Evolutionary conservation across 35 echinoderm and acorn worm species (phyloP), one percentile per base, ranked within the genome.

Genomic region (Hemicentrotus pulcherrimus): DNA sequence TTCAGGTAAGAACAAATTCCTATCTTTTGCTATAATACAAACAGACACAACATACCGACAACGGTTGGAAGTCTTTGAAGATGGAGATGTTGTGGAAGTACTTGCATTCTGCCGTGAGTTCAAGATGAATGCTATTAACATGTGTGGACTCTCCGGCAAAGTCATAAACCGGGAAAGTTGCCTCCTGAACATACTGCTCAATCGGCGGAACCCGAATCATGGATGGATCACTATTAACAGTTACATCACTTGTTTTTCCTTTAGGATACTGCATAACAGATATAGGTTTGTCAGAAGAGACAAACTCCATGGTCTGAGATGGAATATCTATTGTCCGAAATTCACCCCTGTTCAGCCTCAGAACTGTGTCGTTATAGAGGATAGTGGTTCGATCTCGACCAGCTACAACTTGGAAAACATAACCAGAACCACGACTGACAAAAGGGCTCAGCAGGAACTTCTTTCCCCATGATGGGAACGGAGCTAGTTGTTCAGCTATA

Each of bases 401-500:
- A 28, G 91, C 46, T 50, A 93, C 48, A 47, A 93, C 48, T n/a
- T 93, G 91, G 41, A 48, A 93, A 4, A 50, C 48, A 31, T 93
- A 93, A 16, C 91, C 91, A 24, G 46, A 31, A 13, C 11, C 11
- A 11, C 91, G 45, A 47, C 19, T 58, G 31, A 93, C 28, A 47
- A 93, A 58, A 4, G 91, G 91, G 41, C 91, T 93, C 46, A 93
- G 24, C 46, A 93, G 13, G 91, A 93, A 93, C 46, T 18, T 18
- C 48, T 18, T 47, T 47, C 91, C 91, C 91, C 91, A 93, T 93
- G 32, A 22, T 12, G 9, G 19, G 91, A 93, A 93, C 10, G 91
- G 91, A 4, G 48, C 46, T n/a, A 93, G 48, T 47, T 93, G 91
- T 93, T 93, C 91, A 47, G 91, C 91, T 47, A 58, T 47, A 28